These are phyloP conservation scores for Lepidocyrtoides sp. DNA, from an alignment of 2,888 invertebrate species.

Conservation along the genomic window DNA sequence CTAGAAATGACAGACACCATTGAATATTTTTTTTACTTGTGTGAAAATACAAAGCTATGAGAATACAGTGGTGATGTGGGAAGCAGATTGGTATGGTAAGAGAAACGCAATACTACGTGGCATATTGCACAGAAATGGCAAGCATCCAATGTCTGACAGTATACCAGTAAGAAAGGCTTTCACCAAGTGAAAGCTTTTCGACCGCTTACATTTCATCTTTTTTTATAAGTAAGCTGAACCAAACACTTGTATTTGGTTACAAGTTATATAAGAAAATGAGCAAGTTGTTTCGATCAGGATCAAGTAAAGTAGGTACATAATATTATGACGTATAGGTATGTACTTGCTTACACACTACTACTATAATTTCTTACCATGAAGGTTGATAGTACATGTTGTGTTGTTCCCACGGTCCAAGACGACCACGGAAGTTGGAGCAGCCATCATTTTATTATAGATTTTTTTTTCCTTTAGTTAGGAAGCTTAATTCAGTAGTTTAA, in stretches of 20 bases:
- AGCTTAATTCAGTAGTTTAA: not conserved
- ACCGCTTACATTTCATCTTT: not conserved
- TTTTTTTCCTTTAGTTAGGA: not conserved
- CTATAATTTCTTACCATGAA: conserved; percentile 92
- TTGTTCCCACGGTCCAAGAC: conserved; percentile 98
- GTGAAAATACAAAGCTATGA: conserved; percentile 25
- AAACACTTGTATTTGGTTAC: not conserved
- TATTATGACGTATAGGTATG: not conserved
- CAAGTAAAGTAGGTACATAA: not conserved
- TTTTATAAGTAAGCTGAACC: not conserved
- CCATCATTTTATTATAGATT: conserved; percentile 84
- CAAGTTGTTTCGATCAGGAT: not conserved
- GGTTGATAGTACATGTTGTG: conserved; percentile 98
- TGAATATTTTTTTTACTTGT: conserved; percentile 24
- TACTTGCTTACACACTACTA: not conserved
- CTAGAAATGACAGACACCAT: conserved; percentile 87
- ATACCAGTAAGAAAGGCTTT: no score
- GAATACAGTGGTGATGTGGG: not conserved
- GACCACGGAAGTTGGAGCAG: conserved; percentile 96
- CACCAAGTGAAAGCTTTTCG: conserved; percentile 44
- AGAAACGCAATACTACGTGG: not conserved
- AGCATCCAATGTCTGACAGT: conserved; percentile 3
- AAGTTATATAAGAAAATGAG: not conserved
- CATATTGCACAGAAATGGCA: not conserved
- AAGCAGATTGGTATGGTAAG: not conserved